Percentiles rank a stretch among this genome's conserved stretches.
Conservation (phyloP, 1,140 invertebrate genomes). For the Episyrphus balteatus region DNA sequence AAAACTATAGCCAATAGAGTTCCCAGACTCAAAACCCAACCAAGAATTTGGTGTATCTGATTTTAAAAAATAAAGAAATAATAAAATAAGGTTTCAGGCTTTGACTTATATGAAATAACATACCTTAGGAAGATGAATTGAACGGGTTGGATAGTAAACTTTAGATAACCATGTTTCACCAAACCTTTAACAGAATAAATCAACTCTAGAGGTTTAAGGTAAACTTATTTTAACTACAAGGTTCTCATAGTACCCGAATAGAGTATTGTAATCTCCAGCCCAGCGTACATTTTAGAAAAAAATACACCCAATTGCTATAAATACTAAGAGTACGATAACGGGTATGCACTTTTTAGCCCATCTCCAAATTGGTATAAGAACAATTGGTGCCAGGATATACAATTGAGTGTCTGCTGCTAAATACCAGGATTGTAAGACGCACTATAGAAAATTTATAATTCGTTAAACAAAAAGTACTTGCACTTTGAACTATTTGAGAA, state of each 20-base stretch:
- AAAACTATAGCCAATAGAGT: constrained; percentile 22
- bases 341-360: constrained; percentile 36
- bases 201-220: no score
- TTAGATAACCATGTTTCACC: background rate
- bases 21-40: constrained; percentile 18
- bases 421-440: constrained; percentile 84
- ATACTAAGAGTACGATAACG: constrained; percentile 13
- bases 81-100: no score
- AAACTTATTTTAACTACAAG: no score
- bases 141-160: constrained; percentile 17
- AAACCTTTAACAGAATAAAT: background rate
- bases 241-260: constrained; percentile 5
- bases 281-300: constrained; percentile 21
- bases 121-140: no score
- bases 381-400: constrained; percentile 61
- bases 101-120: no score
- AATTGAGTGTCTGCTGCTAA: constrained; percentile 77
- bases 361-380: constrained; percentile 57
- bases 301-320: constrained; percentile 18
- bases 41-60: background rate
- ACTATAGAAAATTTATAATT: constrained; percentile 48
- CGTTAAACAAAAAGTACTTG: no score
- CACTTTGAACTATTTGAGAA: no score
- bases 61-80: no score
- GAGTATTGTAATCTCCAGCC: constrained; percentile 10